Evolutionary conservation across 1,140 invertebrate species (phyloP), one percentile per base, ranked within the genome.

Genomic region (Oryzaephilus surinamensis): DNA sequence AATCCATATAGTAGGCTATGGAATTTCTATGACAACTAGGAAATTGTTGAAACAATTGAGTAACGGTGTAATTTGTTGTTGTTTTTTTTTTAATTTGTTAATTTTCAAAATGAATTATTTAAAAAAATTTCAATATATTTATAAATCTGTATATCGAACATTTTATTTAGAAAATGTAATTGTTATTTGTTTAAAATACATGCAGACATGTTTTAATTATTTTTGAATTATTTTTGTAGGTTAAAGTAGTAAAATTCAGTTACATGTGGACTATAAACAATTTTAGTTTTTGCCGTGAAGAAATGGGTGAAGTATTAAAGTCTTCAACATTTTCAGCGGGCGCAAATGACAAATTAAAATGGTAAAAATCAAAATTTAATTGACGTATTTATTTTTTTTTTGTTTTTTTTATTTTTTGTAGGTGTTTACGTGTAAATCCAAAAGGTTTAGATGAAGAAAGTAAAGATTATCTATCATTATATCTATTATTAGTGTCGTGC

Each of bases 231-330:
- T 58, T 59, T 65, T 72, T 48, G 11, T 81, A 98, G 92, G 93
- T 98, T 55, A 98, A 98, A 82, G 94, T 99, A 65, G 92, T 97
- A 41, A 98, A 98, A 72, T 98, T 99, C 75, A 95, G 90, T 70
- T 99, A 97, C 69, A 98, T 98, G 89, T 99, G 96, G 96, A 98
- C 95, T 59, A 98, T 99, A 73, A 98, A 97, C 69, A 98, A 98
- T 77, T 99, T 99, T 72, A 97, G 92, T 73, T 99, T 98, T 72
- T 95, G 91, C 69, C 83, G 91, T 47, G 95, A 98, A 72, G 95
- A 99, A 73, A 97, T 98, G 94, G 95, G 95, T 50, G 95, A 99
- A 75, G 95, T 98, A 43, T 76, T 99, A 55, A 98, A 98, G 74
- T 97, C 93, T 66, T 98, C 94, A 48, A 97, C 94, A 48, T 99